A percentile compares a stretch with the other conserved stretches of the same genome.
Evolutionary conservation across 1,140 invertebrate genomes (phyloP).

Genomic region (Nasonia giraulti): DNA sequence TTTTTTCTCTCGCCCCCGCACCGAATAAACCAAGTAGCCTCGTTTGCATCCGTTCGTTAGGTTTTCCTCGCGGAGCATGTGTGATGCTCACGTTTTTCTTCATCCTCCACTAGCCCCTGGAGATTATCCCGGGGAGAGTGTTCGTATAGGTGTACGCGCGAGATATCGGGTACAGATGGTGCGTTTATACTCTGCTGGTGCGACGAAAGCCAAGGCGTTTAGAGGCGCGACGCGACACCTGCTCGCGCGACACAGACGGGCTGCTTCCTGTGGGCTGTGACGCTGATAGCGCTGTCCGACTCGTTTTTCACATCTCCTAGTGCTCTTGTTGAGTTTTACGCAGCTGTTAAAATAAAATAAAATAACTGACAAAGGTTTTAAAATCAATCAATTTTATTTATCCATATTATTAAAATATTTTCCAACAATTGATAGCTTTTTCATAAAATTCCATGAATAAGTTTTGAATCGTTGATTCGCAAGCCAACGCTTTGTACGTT

Average conservation of each 20-base stretch:
- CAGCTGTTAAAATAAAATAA: too few species aligned
- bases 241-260: background rate
- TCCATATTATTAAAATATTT: background rate
- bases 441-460: background rate
- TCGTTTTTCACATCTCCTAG: background rate
- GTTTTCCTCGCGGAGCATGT: background rate
- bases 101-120: slow-evolving; percentile 15
- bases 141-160: background rate
- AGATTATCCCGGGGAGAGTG: background rate
- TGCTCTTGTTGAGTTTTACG: too few species aligned
- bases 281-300: background rate
- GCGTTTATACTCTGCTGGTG: background rate
- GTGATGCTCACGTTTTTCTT: background rate
- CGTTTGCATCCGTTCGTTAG: slow-evolving; percentile 2
- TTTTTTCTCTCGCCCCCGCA: background rate
- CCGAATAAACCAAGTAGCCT: background rate
- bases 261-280: background rate
- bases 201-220: background rate
- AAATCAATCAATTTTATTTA: too few species aligned
- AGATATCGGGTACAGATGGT: background rate
- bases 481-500: background rate
- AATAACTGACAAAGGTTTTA: too few species aligned
- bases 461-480: background rate
- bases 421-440: background rate
- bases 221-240: background rate